Evolutionary conservation across 2,888 invertebrate species (phyloP), one percentile per base, ranked within the genome.

Genomic region (Pseudoips prasinana): DNA sequence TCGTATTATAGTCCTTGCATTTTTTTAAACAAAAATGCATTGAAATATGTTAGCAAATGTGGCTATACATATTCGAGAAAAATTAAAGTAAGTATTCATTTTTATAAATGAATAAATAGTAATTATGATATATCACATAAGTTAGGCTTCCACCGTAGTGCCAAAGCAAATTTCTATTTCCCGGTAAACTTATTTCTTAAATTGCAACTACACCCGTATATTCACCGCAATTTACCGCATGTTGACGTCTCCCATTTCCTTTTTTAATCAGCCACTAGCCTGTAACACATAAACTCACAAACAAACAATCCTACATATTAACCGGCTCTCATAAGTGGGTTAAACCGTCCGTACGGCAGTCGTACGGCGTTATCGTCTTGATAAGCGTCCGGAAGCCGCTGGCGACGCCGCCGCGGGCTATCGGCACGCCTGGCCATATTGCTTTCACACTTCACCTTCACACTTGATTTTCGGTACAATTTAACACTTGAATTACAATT

Each of bases 381-480:
- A 86, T 86, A 86, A 84, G 83, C 75, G 45, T 48, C 73, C 77
- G 76, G 81, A 79, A 76, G 64, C 66, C 64, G 58, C 58, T 51
- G 61, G 59, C 60, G 62, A 69, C 72, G 64, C 39, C 52, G 65
- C 67, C 71, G 60, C 57, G 54, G 71, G 73, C 72, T 65, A 67
- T 78, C 64, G 56, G 54, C 58, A 20, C 39, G 59, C 59, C 54
- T 48, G 58, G 59, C 55, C 63, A 65, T 66, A 69, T 66, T 58
- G 56, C 61, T 58, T 64, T 66, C 66, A 66, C 65, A 69, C 69
- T 59, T 63, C 47, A 51, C 49, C 58, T 53, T 64, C 54, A 54
- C 63, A 60, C 62, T 61, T 57, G 57, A 59, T 54, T 64, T 67
- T 61, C 46, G 46, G 48, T 50, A 53, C 45, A 49, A 49, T 42